phyloP scores from a whole-genome alignment of 2,888 invertebrate genomes.

The Cryptocephalus primarius region DNA sequence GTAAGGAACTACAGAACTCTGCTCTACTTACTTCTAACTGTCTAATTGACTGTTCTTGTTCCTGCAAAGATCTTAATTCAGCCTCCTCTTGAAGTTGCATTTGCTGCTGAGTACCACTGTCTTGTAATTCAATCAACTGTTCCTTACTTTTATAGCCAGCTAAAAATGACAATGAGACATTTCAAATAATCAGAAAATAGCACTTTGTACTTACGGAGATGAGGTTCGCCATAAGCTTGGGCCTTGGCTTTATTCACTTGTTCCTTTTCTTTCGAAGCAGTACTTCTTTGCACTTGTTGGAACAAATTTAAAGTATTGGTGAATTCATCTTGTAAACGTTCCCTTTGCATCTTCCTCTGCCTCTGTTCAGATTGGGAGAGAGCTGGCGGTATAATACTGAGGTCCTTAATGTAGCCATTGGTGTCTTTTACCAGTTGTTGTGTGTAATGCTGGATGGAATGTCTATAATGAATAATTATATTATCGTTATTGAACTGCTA shows the following conservation, averaged over 20 bases:
- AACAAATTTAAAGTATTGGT: slow-evolving; percentile 80
- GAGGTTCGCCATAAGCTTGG: slow-evolving; percentile 47
- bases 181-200: background rate
- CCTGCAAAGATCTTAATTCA: slow-evolving; percentile 71
- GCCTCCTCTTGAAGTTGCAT: slow-evolving; percentile 73
- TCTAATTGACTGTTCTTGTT: slow-evolving; percentile 81
- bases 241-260: slow-evolving; percentile 70
- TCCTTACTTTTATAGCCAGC: slow-evolving; percentile 29
- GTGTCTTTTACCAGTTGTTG: slow-evolving; percentile 92
- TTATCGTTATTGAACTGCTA: background rate
- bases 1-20: too few species aligned
- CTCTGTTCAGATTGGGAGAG: slow-evolving; percentile 55
- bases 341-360: slow-evolving; percentile 77
- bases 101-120: slow-evolving; percentile 55
- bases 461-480: slow-evolving; percentile 43
- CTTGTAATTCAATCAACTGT: slow-evolving; percentile 51
- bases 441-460: slow-evolving; percentile 91
- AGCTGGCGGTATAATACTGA: slow-evolving; percentile 53
- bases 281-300: slow-evolving; percentile 75
- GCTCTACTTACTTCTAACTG: slow-evolving; percentile 66
- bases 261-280: slow-evolving; percentile 84
- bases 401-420: slow-evolving; percentile 71
- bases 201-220: slow-evolving; percentile 37
- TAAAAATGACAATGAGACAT: slow-evolving; percentile 10
- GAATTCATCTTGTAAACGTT: slow-evolving; percentile 86